Percentiles rank a stretch among this genome's conserved stretches.
Evolutionary conservation across 1,140 invertebrate species (phyloP).

Genomic region (Sarcophaga bullata): DNA sequence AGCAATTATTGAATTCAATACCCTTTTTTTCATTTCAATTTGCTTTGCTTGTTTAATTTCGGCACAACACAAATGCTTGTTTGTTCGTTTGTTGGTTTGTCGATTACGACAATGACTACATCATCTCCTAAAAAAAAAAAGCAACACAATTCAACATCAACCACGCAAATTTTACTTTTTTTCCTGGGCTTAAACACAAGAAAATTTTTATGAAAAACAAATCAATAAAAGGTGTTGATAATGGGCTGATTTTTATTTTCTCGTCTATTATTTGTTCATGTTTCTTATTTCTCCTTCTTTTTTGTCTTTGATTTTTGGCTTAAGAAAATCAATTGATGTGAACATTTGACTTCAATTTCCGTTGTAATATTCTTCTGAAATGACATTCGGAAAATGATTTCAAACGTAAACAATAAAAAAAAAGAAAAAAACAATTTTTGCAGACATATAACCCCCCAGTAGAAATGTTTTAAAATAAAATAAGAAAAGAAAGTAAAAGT

Average conservation of each 20-base stretch:
- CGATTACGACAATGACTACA: not conserved
- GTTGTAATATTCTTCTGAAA: not conserved
- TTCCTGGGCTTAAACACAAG: not conserved
- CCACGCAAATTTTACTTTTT: not conserved
- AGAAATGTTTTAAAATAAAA: no score
- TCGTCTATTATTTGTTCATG: constrained; percentile 6
- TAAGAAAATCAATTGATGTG: not conserved
- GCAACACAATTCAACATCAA: not conserved
- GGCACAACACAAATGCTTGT: not conserved
- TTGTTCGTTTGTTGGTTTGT: not conserved
- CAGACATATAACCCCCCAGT: no score
- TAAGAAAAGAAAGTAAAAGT: no score
- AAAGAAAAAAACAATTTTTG: no score
- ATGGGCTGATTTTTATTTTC: not conserved
- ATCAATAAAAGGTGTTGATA: constrained; percentile 24
- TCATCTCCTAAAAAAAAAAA: no score
- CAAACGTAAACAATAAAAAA: not conserved
- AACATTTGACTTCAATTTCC: constrained; percentile 24
- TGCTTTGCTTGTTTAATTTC: not conserved
- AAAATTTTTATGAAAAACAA: constrained; percentile 22
- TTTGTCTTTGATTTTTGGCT: not conserved
- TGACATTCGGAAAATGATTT: not conserved
- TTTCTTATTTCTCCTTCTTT: not conserved
- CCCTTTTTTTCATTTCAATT: not conserved
- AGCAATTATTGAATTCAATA: no score